Conservation (phyloP, 2,113 vertebrate species). For the Fulmarus glacialis region DNA sequence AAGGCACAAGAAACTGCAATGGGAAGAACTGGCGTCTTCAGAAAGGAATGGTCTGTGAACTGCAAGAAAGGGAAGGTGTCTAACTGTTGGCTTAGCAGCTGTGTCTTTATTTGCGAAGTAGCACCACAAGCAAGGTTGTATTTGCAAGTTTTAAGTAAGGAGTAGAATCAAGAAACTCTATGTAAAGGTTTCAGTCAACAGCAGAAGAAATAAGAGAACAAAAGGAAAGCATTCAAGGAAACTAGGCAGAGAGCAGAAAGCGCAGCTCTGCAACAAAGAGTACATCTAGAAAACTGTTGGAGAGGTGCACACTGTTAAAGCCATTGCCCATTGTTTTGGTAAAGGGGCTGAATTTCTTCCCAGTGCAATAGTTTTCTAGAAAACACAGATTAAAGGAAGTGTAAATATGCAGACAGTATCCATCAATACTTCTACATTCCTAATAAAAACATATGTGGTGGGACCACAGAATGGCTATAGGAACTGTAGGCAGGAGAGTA, state of each 20-base stretch:
- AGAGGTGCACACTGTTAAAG: background rate
- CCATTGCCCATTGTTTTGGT: background rate
- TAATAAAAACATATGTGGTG: background rate
- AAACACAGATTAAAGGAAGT: background rate
- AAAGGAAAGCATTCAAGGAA: background rate
- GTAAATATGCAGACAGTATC: background rate
- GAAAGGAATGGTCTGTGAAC: background rate
- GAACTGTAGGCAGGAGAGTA: background rate
- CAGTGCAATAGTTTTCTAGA: background rate
- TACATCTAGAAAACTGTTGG: background rate
- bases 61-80: background rate
- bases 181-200: background rate
- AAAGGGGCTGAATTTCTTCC: background rate
- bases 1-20: background rate
- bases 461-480: background rate
- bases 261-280: background rate
- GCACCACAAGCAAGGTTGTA: background rate
- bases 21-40: background rate
- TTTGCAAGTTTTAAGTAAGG: background rate
- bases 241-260: background rate
- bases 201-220: background rate
- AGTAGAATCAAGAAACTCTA: background rate
- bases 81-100: background rate
- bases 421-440: background rate
- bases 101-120: background rate